Base-by-base conservation (phyloP, 2,888 invertebrate genomes). In the Enchytraeus crypticus region DNA sequence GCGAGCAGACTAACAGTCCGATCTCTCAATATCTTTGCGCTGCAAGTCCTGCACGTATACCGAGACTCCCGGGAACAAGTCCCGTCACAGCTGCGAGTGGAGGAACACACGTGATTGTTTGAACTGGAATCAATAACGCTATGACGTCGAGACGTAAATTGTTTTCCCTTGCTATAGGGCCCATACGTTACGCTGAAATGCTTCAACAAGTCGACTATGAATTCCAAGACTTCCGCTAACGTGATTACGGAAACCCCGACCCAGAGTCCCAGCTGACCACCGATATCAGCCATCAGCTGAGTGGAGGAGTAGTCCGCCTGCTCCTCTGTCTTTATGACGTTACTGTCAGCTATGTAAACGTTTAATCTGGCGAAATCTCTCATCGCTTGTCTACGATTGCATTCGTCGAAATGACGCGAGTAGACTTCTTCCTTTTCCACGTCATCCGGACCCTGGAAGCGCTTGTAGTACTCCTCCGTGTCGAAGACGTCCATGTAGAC, bases 201-300 rank as follows among this genome's bases (percentile, higher is more conserved):
- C 14, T 32, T 3, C 1, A 47, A 26, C 3, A 64, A 11, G 23
- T 64, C 64, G 4, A 59, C 51, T 21, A 64, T 5, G 1, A 64
- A 47, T 55, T 64, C 62, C 1, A 65, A 3, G 3, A 66, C 59
- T 54, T 66, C 66, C 0, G 64, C 65, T 11, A 66, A 32, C 14
- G 65, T 66, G 49, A 67, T 67, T 51, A 67, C 62, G 0, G 62
- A 64, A 21, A 67, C 66, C 26, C 67, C 67, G 29, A 67, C 62
- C 67, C 67, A 67, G 43, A 66, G 55, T 21, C 67, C 67, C 23
- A 67, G 55, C 62, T 67, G 67, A 2, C 67, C 67, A 26, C 65
- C 67, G 21, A 67, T 60, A 49, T 67, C 67, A 5, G 63, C 61
- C 4, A 67, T 34, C 53, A 65, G 51, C 57, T 65, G 65, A 2